A percentile compares a stretch with the other conserved stretches of the same genome.
Evolutionary conservation across 2,113 vertebrate species (phyloP).

Genomic region (Lutjanus erythropterus): DNA sequence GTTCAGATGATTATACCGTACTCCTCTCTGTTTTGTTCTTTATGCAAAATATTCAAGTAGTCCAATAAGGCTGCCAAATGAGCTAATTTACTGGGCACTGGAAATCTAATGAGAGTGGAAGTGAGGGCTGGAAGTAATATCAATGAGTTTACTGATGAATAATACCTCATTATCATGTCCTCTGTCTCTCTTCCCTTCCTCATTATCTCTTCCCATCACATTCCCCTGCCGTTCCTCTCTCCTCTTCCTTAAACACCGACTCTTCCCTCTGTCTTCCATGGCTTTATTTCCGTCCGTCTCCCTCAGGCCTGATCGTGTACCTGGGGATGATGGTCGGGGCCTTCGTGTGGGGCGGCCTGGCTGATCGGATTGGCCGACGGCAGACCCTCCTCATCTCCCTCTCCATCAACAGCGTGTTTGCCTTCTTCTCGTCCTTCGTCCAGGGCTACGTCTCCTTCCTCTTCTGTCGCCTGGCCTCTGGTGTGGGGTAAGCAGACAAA

Average conservation of each 20-base stretch:
- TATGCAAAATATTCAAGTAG: slow-evolving; percentile 2
- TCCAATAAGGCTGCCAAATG: slow-evolving; percentile 3
- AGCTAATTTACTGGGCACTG: slow-evolving; percentile 22
- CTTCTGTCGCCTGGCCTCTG: slow-evolving; percentile 95
- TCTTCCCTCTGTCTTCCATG: not conserved
- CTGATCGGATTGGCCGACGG: slow-evolving; percentile 93
- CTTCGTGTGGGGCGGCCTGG: slow-evolving; percentile 96
- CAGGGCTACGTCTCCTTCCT: slow-evolving; percentile 98
- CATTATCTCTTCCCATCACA: slow-evolving; percentile 22
- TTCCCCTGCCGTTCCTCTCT: slow-evolving; percentile 1
- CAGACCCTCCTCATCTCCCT: slow-evolving; percentile 98
- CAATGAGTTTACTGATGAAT: slow-evolving; percentile 49
- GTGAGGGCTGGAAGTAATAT: slow-evolving; percentile 33
- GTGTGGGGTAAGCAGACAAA: slow-evolving; percentile 90
- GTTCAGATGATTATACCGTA: not conserved
- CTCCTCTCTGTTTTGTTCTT: slow-evolving; percentile 10
- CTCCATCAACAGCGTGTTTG: slow-evolving; percentile 97
- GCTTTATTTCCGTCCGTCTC: not conserved
- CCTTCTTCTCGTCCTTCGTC: slow-evolving; percentile 99
- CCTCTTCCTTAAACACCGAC: not conserved
- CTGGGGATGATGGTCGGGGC: slow-evolving; percentile 99
- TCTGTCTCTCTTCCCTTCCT: slow-evolving; percentile 26
- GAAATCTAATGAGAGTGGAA: slow-evolving; percentile 29
- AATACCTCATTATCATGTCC: slow-evolving; percentile 42
- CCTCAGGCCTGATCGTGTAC: slow-evolving; percentile 93